Evolutionary conservation across 1,140 invertebrate genomes (phyloP).

Genomic region (Drosophila leontia): DNA sequence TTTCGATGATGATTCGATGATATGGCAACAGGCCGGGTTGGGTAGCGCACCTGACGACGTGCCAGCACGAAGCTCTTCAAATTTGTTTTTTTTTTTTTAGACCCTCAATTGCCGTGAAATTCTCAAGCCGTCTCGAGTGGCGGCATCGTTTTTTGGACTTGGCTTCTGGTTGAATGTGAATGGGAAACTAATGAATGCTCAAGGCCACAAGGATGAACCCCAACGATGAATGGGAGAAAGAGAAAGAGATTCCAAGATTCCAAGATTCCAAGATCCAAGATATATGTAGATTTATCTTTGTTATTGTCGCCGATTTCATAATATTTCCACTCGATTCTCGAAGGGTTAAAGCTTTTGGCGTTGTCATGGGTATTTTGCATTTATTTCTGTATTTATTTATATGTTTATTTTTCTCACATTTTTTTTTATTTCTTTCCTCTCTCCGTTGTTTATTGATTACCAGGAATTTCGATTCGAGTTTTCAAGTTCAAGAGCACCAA

Average conservation of each 20-base stretch:
- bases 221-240: constrained; percentile 8
- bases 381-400: constrained; percentile 40
- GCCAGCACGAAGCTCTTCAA: constrained; percentile 38
- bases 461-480: constrained; percentile 63
- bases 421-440: constrained; percentile 39
- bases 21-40: neutral
- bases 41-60: constrained; percentile 46
- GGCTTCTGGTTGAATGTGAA: constrained; percentile 30
- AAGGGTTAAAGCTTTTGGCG: constrained; percentile 1
- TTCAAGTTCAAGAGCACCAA: constrained; percentile 74
- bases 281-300: constrained; percentile 68
- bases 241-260: neutral
- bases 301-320: constrained; percentile 72
- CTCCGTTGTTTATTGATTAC: constrained; percentile 59
- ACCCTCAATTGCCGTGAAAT: constrained; percentile 49
- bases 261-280: neutral
- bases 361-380: constrained; percentile 45
- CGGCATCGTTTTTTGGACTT: constrained; percentile 29
- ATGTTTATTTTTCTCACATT: constrained; percentile 16
- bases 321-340: constrained; percentile 61
- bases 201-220: constrained; percentile 74
- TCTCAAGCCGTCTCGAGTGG: constrained; percentile 62
- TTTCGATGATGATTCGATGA: neutral
- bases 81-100: neutral
- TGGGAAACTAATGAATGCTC: constrained; percentile 65